Conservation (phyloP, 2,888 invertebrate genomes). For the Chaetogeoica ovagalla region DNA sequence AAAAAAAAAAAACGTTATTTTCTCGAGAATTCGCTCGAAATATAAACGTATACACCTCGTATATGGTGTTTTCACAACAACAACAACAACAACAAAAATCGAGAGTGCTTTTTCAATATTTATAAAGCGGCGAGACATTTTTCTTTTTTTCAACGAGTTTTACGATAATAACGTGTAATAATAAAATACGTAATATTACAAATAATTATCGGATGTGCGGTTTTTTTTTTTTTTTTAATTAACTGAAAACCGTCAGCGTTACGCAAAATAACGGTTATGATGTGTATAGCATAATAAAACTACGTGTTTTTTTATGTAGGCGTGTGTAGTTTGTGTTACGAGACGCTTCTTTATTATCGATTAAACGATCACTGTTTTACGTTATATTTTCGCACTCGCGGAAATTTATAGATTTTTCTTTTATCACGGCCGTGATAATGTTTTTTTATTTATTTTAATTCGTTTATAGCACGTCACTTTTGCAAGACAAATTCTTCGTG, state of each 20-base stretch:
- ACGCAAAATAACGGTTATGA: no score
- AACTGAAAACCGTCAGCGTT: no score
- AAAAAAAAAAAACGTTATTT: neutral
- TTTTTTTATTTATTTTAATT: constrained; percentile 32
- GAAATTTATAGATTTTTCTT: neutral
- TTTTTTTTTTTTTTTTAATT: no score
- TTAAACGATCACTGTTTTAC: no score
- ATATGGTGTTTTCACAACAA: no score
- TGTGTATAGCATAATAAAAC: no score
- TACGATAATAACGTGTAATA: no score
- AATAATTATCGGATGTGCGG: neutral
- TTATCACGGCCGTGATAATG: neutral
- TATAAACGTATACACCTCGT: neutral
- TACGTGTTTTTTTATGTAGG: no score
- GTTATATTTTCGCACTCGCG: no score
- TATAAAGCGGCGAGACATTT: neutral
- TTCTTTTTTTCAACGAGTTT: neutral
- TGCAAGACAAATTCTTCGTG: constrained; percentile 75
- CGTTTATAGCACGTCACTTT: constrained; percentile 69
- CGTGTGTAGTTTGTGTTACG: no score
- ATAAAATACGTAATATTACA: neutral
- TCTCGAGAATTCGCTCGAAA: neutral
- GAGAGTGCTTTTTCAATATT: neutral
- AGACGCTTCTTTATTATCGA: no score
- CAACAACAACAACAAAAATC: neutral